A percentile compares a stretch with the other conserved stretches of the same genome.
Conservation (phyloP, 2,113 vertebrate genomes). For the Papio anubis region DNA sequence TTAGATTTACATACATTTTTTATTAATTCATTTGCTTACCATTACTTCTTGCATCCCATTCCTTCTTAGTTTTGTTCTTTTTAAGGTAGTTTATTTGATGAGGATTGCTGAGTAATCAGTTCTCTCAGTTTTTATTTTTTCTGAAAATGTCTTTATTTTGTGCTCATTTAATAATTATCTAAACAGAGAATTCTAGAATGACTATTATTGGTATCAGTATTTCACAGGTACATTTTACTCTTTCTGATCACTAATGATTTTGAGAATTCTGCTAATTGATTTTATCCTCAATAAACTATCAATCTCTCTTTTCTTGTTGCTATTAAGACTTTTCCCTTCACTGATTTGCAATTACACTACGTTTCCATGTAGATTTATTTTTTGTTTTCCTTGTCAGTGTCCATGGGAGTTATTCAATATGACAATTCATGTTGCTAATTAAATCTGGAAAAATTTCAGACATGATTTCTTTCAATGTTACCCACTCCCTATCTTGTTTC, state of each 20-base stretch:
- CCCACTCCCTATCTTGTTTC: neutral
- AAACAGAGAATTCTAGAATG: neutral
- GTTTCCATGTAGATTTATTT: neutral
- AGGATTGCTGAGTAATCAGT: neutral
- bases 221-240: neutral
- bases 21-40: neutral
- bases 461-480: neutral
- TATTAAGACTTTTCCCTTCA: neutral
- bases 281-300: neutral
- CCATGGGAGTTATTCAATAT: neutral
- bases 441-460: neutral
- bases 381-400: neutral
- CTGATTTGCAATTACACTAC: neutral
- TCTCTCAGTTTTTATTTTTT: neutral
- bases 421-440: neutral
- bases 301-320: neutral
- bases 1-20: neutral
- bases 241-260: neutral
- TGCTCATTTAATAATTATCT: neutral
- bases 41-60: neutral
- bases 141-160: neutral
- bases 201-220: neutral
- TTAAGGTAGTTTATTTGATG: neutral
- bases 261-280: neutral
- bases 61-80: neutral